These are phyloP conservation scores for Pipistrellus nathusii DNA, from an alignment of 2,797 vertebrate species.

Conservation along the genomic window DNA sequence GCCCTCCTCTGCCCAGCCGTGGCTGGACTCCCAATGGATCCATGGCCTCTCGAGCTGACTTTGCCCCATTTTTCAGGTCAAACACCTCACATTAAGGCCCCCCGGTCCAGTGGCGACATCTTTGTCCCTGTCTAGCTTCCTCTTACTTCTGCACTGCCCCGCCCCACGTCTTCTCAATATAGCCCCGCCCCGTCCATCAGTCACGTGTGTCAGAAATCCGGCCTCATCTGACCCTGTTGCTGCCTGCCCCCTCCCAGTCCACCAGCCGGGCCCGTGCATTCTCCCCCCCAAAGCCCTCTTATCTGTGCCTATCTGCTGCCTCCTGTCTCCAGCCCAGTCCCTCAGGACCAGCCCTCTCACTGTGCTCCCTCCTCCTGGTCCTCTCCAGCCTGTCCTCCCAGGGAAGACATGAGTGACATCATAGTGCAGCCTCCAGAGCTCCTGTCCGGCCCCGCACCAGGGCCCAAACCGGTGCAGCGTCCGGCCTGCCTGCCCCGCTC, in stretches of 20 bases:
- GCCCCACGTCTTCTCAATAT: neutral
- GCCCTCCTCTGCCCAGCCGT: accelerated
- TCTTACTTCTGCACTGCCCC: neutral
- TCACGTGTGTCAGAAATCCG: neutral
- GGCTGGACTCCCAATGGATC: neutral
- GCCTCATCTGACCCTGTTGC: neutral
- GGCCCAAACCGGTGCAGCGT: neutral
- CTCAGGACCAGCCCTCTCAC: neutral
- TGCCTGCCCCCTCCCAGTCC: neutral
- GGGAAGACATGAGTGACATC: neutral
- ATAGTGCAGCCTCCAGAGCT: neutral
- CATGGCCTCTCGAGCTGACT: neutral
- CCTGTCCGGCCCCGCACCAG: neutral
- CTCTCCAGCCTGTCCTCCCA: too few relatives aligned
- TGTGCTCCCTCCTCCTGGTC: neutral
- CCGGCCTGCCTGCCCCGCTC: neutral
- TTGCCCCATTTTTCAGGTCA: neutral
- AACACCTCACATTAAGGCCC: neutral
- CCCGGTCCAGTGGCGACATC: neutral
- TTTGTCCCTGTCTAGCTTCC: neutral
- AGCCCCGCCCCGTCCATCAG: too few relatives aligned
- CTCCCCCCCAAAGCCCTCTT: neutral
- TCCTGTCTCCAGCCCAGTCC: neutral
- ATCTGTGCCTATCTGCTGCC: neutral
- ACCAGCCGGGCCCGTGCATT: neutral